A percentile compares a stretch with the other conserved stretches of the same genome.
Conservation (phyloP, 2,113 vertebrate species). For the Eonycteris spelaea region DNA sequence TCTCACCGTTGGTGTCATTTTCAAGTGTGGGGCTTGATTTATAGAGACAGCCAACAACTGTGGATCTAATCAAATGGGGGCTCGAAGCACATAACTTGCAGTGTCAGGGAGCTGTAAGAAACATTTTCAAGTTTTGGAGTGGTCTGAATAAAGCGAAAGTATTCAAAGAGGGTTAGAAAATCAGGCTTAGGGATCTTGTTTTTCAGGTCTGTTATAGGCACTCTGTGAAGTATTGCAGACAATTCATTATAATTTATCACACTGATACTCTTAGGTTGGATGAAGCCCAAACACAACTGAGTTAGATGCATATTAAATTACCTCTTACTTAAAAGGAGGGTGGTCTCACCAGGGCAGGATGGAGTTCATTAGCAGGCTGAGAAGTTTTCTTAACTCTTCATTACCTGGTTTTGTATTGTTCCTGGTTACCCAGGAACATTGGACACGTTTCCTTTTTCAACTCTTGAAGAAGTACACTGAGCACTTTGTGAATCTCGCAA, state of each 20-base stretch:
- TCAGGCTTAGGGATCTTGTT: slow-evolving; percentile 43
- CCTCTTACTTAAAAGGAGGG: slow-evolving; percentile 67
- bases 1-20: slow-evolving; percentile 46
- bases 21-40: slow-evolving; percentile 51
- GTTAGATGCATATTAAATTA: slow-evolving; percentile 66
- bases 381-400: slow-evolving; percentile 70
- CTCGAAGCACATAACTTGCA: neutral
- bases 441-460: neutral
- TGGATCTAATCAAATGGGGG: slow-evolving; percentile 50
- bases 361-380: slow-evolving; percentile 69
- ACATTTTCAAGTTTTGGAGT: slow-evolving; percentile 50
- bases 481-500: neutral
- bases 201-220: slow-evolving; percentile 54
- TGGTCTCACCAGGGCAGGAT: slow-evolving; percentile 70
- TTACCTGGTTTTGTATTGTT: slow-evolving; percentile 55
- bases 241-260: slow-evolving; percentile 71
- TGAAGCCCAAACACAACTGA: slow-evolving; percentile 68
- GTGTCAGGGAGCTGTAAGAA: neutral
- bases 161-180: slow-evolving; percentile 52
- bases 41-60: slow-evolving; percentile 48
- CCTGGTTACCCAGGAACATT: neutral
- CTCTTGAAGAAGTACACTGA: neutral
- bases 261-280: slow-evolving; percentile 68
- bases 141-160: slow-evolving; percentile 35
- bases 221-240: slow-evolving; percentile 59